Evolutionary conservation across 1,140 invertebrate species (phyloP).

Genomic region (Orius insidiosus): DNA sequence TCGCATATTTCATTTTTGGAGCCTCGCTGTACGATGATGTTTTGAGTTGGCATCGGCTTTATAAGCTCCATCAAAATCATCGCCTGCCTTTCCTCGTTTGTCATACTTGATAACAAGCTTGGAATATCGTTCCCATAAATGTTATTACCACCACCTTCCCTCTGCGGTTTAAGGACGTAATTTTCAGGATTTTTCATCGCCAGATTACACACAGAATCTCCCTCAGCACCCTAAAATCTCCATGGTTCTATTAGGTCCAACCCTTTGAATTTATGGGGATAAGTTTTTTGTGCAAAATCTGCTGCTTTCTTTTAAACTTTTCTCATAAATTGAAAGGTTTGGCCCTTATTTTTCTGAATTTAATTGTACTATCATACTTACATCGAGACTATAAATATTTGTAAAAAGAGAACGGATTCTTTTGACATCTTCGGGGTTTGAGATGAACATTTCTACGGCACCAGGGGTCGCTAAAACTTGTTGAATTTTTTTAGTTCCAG

Average conservation of each 20-base stretch:
- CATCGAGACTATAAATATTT: conserved; percentile 51
- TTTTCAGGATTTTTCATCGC: conserved; percentile 62
- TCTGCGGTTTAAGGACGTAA: conserved; percentile 92
- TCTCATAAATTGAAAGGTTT: no score
- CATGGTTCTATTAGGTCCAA: no score
- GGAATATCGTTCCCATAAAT: conserved; percentile 70
- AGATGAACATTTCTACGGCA: conserved; percentile 55
- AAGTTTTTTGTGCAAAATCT: no score
- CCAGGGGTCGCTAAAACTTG: conserved; percentile 61
- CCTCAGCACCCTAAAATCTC: conserved; percentile 43
- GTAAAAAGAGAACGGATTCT: conserved; percentile 69
- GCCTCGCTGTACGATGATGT: conserved; percentile 51
- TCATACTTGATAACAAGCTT: conserved; percentile 6
- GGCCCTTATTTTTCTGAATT: no score
- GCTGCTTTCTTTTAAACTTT: no score
- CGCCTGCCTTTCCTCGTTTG: conserved; percentile 45
- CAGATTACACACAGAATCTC: conserved; percentile 58
- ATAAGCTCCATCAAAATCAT: conserved; percentile 95
- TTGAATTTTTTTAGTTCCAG: conserved; percentile 74
- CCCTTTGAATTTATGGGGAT: no score
- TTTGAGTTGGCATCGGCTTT: conserved; percentile 53
- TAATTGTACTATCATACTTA: no score
- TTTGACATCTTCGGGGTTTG: conserved; percentile 34
- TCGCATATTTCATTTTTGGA: conserved; percentile 30
- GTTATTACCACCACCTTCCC: conserved; percentile 95